Percentiles rank a stretch among this genome's conserved stretches.
Evolutionary conservation across 2,888 invertebrate genomes (phyloP).

Genomic region (Plagiodera versicolora): DNA sequence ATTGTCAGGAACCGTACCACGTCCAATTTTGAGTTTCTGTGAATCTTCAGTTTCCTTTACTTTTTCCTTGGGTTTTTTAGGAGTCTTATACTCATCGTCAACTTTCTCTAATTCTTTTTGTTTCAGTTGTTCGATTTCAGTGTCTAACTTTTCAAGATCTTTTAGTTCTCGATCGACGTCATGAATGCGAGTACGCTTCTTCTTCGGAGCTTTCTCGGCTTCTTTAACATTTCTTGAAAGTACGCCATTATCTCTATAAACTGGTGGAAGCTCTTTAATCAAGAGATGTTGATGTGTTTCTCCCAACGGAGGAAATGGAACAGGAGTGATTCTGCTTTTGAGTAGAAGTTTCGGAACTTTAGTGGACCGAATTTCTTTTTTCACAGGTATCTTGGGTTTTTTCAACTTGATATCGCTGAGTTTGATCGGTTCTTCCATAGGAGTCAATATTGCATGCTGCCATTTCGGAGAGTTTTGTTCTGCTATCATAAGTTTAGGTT

Average conservation of each 20-base stretch:
- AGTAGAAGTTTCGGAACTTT: slow-evolving; percentile 55
- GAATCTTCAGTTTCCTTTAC: slow-evolving; percentile 39
- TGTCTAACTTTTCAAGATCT: slow-evolving; percentile 55
- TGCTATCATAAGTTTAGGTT: slow-evolving; percentile 23
- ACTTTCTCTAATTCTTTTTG: slow-evolving; percentile 51
- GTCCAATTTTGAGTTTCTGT: slow-evolving; percentile 50
- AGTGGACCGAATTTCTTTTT: slow-evolving; percentile 46
- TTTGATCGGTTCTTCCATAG: slow-evolving; percentile 45
- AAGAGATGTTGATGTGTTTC: slow-evolving; percentile 47
- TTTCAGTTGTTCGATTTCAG: slow-evolving; percentile 51
- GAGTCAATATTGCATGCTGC: slow-evolving; percentile 49
- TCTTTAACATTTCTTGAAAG: slow-evolving; percentile 58
- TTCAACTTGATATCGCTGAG: slow-evolving; percentile 62
- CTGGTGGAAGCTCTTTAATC: slow-evolving; percentile 51
- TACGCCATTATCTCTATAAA: slow-evolving; percentile 54
- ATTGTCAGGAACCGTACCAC: slow-evolving; percentile 57
- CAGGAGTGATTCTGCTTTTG: slow-evolving; percentile 54
- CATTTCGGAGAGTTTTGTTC: slow-evolving; percentile 41
- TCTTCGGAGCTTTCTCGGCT: slow-evolving; percentile 54
- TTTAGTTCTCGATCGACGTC: slow-evolving; percentile 48
- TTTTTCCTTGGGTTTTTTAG: slow-evolving; percentile 43
- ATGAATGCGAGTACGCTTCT: slow-evolving; percentile 53
- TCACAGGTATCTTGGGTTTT: slow-evolving; percentile 49
- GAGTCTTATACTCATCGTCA: slow-evolving; percentile 53
- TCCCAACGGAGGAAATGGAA: slow-evolving; percentile 55